phyloP scores from a whole-genome alignment of 2,113 vertebrate species.

The Leiothrix lutea region DNA sequence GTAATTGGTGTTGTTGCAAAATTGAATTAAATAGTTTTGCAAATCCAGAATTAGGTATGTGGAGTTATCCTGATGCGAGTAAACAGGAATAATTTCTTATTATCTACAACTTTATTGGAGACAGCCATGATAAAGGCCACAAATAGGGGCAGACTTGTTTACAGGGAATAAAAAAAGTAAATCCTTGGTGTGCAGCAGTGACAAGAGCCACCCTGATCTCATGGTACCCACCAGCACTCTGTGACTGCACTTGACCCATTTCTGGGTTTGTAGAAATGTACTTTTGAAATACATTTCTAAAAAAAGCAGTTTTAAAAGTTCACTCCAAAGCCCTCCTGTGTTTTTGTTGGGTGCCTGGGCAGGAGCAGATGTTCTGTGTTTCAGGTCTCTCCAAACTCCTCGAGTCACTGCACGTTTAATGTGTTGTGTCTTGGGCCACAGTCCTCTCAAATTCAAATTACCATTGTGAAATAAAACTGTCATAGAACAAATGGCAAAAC shows the following conservation, averaged over 20 bases:
- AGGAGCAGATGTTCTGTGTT: fast-evolving
- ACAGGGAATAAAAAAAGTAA: too few relatives aligned
- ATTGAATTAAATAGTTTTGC: background rate
- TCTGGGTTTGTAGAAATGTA: background rate
- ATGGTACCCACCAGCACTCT: background rate
- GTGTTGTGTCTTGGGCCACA: background rate
- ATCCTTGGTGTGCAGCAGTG: background rate
- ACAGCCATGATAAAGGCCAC: background rate
- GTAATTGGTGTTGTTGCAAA: background rate
- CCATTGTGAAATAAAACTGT: background rate
- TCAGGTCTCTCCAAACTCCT: background rate
- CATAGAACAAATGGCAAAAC: background rate
- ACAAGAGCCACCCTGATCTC: background rate
- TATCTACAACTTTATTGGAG: background rate
- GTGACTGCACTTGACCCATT: background rate
- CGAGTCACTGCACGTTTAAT: background rate
- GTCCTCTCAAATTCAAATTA: background rate
- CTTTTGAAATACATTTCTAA: too few relatives aligned
- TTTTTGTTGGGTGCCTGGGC: background rate
- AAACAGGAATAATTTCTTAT: background rate
- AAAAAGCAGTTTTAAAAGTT: background rate
- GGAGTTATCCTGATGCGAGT: background rate
- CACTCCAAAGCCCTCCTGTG: background rate
- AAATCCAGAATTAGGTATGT: background rate
- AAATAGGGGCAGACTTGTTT: background rate